Percentiles rank a stretch among this genome's conserved stretches.
Conservation (phyloP, 2,113 vertebrate genomes). For the Tor tambroides region DNA sequence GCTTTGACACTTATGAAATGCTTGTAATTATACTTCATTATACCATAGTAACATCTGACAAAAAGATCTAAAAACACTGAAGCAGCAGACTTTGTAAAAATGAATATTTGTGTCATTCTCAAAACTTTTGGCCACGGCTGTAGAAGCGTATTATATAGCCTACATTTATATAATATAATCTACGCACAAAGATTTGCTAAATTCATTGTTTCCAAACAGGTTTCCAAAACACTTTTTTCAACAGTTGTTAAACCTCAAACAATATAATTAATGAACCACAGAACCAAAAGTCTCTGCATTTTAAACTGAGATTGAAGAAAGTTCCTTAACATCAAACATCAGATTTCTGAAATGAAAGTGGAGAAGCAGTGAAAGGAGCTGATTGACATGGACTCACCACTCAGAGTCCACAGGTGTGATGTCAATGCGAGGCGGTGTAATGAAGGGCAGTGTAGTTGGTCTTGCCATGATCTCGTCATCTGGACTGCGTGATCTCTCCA, state of each 20-base stretch:
- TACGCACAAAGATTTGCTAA: background rate
- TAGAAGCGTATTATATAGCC: background rate
- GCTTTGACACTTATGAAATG: no score
- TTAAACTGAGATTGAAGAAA: background rate
- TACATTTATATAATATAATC: background rate
- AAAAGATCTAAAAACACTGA: no score
- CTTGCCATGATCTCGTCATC: constrained; percentile 84
- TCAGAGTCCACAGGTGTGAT: constrained; percentile 91
- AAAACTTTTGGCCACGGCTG: no score
- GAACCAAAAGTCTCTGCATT: background rate
- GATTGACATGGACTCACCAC: constrained; percentile 75
- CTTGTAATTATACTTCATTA: no score
- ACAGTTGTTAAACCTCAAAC: background rate
- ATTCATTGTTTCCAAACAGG: background rate
- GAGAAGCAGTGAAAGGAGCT: constrained; percentile 3
- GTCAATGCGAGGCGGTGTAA: constrained; percentile 87
- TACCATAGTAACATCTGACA: no score
- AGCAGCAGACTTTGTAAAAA: no score
- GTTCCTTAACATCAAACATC: background rate
- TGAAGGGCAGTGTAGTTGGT: constrained; percentile 88
- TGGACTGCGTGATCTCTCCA: constrained; percentile 82
- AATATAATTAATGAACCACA: background rate
- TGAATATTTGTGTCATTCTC: no score
- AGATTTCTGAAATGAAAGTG: constrained; percentile 3
- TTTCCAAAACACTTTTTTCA: background rate